Conservation (phyloP, 2,888 invertebrate genomes). For the Drosophila borealis region DNA sequence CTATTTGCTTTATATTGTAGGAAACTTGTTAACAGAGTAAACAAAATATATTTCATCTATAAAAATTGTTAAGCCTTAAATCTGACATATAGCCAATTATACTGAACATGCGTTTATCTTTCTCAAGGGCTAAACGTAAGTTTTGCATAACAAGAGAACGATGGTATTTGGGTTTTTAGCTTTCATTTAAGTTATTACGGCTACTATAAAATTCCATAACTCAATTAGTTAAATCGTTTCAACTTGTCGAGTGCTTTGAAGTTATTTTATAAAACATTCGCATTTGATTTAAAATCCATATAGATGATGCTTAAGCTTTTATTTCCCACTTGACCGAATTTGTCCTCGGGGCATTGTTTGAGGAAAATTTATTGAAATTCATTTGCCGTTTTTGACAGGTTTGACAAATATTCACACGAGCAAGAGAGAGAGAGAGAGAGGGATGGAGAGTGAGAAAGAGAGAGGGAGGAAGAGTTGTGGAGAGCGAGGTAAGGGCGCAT, state of each 20-base stretch:
- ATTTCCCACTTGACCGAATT: conserved; percentile 17
- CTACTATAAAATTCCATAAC: neutral
- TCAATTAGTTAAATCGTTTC: neutral
- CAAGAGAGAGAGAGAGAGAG: neutral
- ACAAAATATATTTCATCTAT: no score
- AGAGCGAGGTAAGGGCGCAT: neutral
- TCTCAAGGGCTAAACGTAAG: no score
- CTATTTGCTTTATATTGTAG: no score
- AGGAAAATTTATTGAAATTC: conserved; percentile 29
- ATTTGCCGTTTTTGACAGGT: conserved; percentile 40
- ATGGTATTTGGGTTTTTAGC: neutral
- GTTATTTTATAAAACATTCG: neutral
- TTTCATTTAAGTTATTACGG: neutral
- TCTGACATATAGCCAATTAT: no score
- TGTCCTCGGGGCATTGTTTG: conserved; percentile 1
- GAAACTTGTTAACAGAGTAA: no score
- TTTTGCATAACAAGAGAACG: no score
- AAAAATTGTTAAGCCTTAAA: no score
- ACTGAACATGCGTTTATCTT: no score
- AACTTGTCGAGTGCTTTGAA: neutral
- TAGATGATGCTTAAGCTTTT: conserved; percentile 11
- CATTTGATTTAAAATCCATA: neutral
- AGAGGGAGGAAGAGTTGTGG: no score
- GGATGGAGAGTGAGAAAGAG: neutral
- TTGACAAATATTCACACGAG: conserved; percentile 21